Base-by-base conservation (phyloP, 2,797 vertebrate genomes). In the Hafferia zeledoni region DNA sequence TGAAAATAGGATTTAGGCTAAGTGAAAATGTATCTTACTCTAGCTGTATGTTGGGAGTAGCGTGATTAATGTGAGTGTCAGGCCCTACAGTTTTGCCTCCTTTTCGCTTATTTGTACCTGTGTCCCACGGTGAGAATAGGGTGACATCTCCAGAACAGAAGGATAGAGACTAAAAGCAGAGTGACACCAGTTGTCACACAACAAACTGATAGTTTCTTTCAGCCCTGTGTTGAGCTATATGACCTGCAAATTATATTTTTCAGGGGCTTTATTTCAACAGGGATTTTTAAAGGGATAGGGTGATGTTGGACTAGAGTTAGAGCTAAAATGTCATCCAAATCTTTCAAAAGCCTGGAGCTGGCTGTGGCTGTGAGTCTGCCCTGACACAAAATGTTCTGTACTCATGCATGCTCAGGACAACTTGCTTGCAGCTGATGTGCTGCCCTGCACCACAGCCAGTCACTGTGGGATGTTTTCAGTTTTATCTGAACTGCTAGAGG, bases 1-100 rank as follows among this genome's bases (percentile, higher is more conserved):
- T 78, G 78, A 76, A 93, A 89, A 87, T 56, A 52, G 39, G 82
- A 78, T 87, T 84, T 69, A 89, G 53, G 77, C n/a, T 57, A 83
- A 57, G 64, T 69, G 71, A n/a, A 89, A 94, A 85, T 24, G 8
- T 33, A 57, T 55, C 83, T 83, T 80, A 30, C 41, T 80, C 31
- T n/a, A 33, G 16, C 11, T 75, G 68, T 68, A n/a, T 30, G 31
- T 19, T 61, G 56, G 25, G 30, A 65, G n/a, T 60, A 57, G 56
- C 79, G 19, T 35, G 27, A 41, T 65, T 52, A 83, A 2, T 1
- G 8, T 72, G 30, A 76, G 31, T 75, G 55, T 75, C 71, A 83
- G 46, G 18, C 30, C 39, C n/a, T 47, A 24, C 5, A 31, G 7
- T 61, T 90, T 69, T 60, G 25, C 49, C 41, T 95, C 33, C 18